phyloP scores from a whole-genome alignment of 2,797 vertebrate species.

The Etheostoma perlongum region DNA sequence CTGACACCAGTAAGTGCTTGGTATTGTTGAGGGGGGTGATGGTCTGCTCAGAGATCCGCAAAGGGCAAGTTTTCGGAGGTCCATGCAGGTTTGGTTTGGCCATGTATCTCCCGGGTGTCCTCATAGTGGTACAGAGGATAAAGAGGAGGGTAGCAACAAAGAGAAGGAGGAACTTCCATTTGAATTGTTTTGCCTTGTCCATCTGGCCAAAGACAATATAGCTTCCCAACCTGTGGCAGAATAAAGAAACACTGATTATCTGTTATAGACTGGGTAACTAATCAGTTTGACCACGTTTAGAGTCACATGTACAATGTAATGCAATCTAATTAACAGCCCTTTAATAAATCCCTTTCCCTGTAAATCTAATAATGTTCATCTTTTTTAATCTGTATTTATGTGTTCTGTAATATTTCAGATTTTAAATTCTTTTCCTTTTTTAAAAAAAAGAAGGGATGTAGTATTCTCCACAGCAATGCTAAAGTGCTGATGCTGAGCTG shows the following conservation, averaged over 20 bases:
- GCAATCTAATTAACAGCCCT: too few species aligned
- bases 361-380: too few species aligned
- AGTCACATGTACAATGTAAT: not conserved
- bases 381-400: too few species aligned
- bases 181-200: not conserved
- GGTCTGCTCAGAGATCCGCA: conserved; percentile 1
- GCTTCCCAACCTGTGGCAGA: conserved; percentile 27
- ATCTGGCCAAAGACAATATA: not conserved
- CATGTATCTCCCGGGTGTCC: rapidly evolving
- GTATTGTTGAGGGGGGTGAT: conserved; percentile 67
- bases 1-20: conserved; percentile 71
- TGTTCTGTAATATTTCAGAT: too few species aligned
- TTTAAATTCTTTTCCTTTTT: too few species aligned
- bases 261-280: not conserved
- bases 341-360: too few species aligned
- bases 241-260: not conserved
- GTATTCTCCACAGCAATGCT: too few species aligned
- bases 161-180: not conserved
- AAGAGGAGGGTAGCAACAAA: not conserved
- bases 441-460: too few species aligned
- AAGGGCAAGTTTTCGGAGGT: rapidly evolving
- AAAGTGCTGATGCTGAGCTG: too few species aligned
- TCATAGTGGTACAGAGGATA: rapidly evolving
- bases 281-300: not conserved
- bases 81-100: rapidly evolving